Base-by-base conservation (phyloP, 2,113 vertebrate species). In the Hippocampus abdominalis region DNA sequence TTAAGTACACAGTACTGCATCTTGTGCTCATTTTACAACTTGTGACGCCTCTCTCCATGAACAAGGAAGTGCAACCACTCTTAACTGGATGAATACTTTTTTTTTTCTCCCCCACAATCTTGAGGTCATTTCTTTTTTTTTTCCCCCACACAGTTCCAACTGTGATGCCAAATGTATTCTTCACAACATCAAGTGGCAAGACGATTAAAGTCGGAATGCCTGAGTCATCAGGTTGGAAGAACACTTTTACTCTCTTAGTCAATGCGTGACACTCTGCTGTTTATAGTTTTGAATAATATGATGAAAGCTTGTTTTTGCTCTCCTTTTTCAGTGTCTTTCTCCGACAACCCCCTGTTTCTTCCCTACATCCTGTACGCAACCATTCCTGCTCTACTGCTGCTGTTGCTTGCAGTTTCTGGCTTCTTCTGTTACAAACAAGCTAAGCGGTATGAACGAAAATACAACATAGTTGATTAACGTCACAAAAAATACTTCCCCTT, bases 351-450 rank as follows among this genome's bases (percentile, higher is more conserved):
- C 18, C 79, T 90, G 73, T 87, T 91, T 68, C 77, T 96, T 68
- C 86, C 89, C 78, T 95, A 95, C 87, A 88, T 96, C 86, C 89
- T 98, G 2, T 90, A 95, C 62, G 92, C 92, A 49, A 91, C 91
- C 29, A 71, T 96, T 39, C 91, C 93, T 21, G 87, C 91, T 39
- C 74, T 95, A 44, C 86, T 97, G 76, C 85, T 97, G 21, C 83
- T 98, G 56, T 82, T 97, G 64, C 0, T 93, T 76, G 81, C 89
- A 70, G 21, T 86, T 60, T 81, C 84, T 18, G 92, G 86, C 48
- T 80, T 94, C 39, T 88, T 95, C 70, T 95, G 92, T 70, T 93
- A 94, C 68, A 95, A 90, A 87, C 60, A 62, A 73, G 8, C 67
- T 25, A 85, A 87, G 71, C 87, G 86, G 88, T 90, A 87, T 72